These are phyloP conservation scores for Drosophila mercatorum DNA, from an alignment of 2,888 invertebrate species.

Conservation along the genomic window DNA sequence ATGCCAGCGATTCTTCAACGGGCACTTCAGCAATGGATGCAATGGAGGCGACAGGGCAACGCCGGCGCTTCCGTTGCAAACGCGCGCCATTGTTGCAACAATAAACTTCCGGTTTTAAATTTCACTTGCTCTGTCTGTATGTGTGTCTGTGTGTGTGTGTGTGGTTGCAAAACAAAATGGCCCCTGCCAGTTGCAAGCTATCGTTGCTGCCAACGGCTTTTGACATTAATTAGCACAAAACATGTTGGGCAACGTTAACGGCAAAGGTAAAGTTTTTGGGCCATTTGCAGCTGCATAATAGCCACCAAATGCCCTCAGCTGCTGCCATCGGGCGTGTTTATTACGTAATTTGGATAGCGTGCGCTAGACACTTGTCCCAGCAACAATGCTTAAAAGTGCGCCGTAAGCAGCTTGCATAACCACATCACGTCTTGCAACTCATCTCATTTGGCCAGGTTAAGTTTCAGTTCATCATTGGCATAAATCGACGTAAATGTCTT, in stretches of 20 bases:
- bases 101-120: constrained; percentile 77
- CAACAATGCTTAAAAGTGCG: constrained; percentile 33
- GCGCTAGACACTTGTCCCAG: constrained; percentile 1
- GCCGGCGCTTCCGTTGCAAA: constrained; percentile 61
- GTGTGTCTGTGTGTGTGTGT: constrained; percentile 24
- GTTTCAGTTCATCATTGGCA: constrained; percentile 27
- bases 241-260: constrained; percentile 55
- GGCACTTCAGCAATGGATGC: constrained; percentile 27
- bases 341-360: constrained; percentile 59
- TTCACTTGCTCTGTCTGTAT: constrained; percentile 54
- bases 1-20: constrained; percentile 44
- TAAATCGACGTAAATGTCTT: constrained; percentile 51
- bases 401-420: constrained; percentile 38
- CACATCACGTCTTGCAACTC: constrained; percentile 34
- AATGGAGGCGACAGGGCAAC: constrained; percentile 23
- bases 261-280: constrained; percentile 67
- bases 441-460: constrained; percentile 31
- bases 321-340: constrained; percentile 55
- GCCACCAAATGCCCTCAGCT: constrained; percentile 43
- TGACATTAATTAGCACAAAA: constrained; percentile 76
- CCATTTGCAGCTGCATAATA: constrained; percentile 74
- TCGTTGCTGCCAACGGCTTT: constrained; percentile 57
- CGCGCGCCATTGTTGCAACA: constrained; percentile 66
- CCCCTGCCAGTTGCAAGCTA: constrained; percentile 45
- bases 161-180: constrained; percentile 53